Evolutionary conservation across 2,888 invertebrate genomes (phyloP), one percentile per base, ranked within the genome.

Genomic region (Caenorhabditis becei): DNA sequence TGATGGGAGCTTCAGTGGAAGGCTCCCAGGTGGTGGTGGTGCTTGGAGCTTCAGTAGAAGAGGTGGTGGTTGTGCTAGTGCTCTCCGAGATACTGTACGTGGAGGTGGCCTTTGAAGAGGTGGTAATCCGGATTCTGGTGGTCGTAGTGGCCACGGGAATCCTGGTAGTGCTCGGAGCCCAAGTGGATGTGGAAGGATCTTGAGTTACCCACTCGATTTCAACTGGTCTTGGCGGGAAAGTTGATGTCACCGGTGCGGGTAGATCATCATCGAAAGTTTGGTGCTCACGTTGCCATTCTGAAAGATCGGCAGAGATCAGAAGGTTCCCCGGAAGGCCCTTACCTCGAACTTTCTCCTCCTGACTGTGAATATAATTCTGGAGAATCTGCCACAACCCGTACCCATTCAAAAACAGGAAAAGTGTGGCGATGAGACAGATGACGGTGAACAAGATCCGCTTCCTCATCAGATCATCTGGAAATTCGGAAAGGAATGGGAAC

Each of bases 401-500:
- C 47, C 72, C 72, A 41, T 65, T 63, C 18, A 74, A 24, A 18
- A 66, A 74, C 49, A 74, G 41, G 20, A 74, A 28, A 26, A 74
- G 51, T n/a, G 53, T 49, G 16, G 51, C 49, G 58, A 59, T n/a
- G 24, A 74, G 44, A 26, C 74, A 74, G 24, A 65, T 14, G 41
- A 74, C 10, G 28, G 74, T 58, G 59, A 44, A 59, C 37, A 74
- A 26, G 18, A 66, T 20, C 18, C 74, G 65, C 16, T 59, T 74
- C 74, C 66, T 74, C 74, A 74, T 74, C 74, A 66, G 74, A 59
- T 59, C 74, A 74, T 74, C 66, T 74, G 74, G 0, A 67, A 47
- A 14, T 14, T 23, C 1, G 47, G 24, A 26, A 0, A 47, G 53
- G 58, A 67, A n/a, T n/a, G n/a, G 28, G 35, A 49, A 41, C 14